phyloP scores from a whole-genome alignment of 2,113 vertebrate genomes.

The Propithecus coquereli region DNA sequence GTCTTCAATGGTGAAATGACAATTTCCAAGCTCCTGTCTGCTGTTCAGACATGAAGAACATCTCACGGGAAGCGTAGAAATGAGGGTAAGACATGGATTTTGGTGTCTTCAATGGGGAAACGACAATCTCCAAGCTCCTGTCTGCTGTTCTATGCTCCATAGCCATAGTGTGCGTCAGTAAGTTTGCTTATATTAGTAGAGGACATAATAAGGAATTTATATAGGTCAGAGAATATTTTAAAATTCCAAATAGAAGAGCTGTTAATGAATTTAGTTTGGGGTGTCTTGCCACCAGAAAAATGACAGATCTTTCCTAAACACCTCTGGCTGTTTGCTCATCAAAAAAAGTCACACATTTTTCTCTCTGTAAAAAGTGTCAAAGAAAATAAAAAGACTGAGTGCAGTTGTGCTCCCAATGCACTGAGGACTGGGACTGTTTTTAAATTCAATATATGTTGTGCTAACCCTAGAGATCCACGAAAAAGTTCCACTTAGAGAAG shows the following conservation, averaged over 20 bases:
- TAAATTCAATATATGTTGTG: not conserved
- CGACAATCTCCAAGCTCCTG: not conserved
- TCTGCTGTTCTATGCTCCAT: not conserved
- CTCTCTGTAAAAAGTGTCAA: conserved; percentile 53
- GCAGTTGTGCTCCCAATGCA: not conserved
- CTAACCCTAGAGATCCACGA: not conserved
- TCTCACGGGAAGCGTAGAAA: not conserved
- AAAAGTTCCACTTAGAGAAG: not conserved
- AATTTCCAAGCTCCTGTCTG: not conserved
- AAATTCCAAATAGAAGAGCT: conserved; percentile 40
- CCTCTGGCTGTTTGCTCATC: conserved; percentile 56
- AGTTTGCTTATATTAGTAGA: not conserved
- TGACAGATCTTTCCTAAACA: conserved; percentile 55
- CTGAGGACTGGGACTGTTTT: not conserved
- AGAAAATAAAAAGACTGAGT: not conserved
- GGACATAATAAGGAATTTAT: conserved; percentile 47
- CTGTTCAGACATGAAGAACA: not conserved
- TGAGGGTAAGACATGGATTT: not conserved
- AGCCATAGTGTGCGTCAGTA: not conserved
- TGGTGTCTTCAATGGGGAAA: not conserved
- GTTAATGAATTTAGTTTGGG: conserved; percentile 59
- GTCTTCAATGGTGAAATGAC: not conserved
- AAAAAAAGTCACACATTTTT: conserved; percentile 64
- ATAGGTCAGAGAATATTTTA: conserved; percentile 68
- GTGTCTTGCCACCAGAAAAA: conserved; percentile 66